phyloP scores from a whole-genome alignment of 37 sponge, comb jelly and placozoan species.

The Mnemiopsis leidyi region DNA sequence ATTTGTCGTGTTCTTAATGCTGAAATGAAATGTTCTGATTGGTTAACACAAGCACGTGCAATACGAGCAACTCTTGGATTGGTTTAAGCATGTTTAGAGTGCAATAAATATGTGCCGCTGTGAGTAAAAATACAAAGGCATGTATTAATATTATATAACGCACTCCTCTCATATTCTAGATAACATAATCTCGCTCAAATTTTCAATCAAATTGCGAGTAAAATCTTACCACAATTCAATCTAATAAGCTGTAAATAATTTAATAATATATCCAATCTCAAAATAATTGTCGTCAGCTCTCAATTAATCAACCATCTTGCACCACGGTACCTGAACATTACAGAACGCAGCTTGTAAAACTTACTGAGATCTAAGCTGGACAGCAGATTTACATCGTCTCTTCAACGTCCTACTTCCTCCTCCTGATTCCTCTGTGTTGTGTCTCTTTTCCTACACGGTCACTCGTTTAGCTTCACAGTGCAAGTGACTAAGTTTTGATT shows the following conservation, averaged over 20 bases:
- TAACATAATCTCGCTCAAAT: too few relatives aligned
- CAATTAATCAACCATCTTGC: too few relatives aligned
- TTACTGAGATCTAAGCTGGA: neutral
- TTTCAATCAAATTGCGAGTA: too few relatives aligned
- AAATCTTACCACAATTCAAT: too few relatives aligned
- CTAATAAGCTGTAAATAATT: too few relatives aligned
- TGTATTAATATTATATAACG: neutral
- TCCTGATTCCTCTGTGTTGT: neutral
- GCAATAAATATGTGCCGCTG: neutral
- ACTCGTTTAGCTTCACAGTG: too few relatives aligned
- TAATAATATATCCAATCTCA: too few relatives aligned
- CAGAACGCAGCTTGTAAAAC: too few relatives aligned
- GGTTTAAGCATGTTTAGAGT: neutral
- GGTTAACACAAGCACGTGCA: neutral
- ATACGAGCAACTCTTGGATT: neutral
- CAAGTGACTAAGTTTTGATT: too few relatives aligned
- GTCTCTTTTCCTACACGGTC: neutral
- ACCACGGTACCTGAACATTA: too few relatives aligned
- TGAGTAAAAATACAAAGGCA: neutral
- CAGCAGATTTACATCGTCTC: constrained; percentile 13
- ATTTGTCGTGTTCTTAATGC: neutral
- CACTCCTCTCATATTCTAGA: too few relatives aligned
- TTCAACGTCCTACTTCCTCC: neutral
- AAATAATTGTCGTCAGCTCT: too few relatives aligned
- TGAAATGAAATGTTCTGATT: neutral